Evolutionary conservation across 2,797 vertebrate species (phyloP), one percentile per base, ranked within the genome.

Genomic region (Xerus rutilus): DNA sequence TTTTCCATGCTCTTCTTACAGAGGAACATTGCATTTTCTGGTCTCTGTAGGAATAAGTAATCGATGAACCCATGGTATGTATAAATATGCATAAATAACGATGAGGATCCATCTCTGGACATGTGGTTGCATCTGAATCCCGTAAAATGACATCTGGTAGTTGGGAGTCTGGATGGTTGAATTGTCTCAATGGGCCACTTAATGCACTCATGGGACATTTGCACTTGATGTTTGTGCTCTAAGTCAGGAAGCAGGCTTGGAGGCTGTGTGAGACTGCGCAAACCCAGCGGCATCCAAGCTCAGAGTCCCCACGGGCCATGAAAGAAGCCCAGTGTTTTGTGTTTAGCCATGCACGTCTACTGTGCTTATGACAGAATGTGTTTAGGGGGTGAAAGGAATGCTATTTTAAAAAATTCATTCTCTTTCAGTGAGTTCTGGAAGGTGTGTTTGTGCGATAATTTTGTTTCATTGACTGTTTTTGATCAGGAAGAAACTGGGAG

Each of bases 401-500:
- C 21, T 30, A 30, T 65, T 69, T 96, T 93, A 49, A 39, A 76
- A 78, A 70, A 45, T 25, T 14, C 54, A 20, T 84, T 95, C 64
- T 73, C 14, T 43, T 35, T 43, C 77, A n/a, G 39, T 64, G 17
- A 10, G 3, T 8, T 92, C 52, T 79, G 23, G 45, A 45, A 93
- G 32, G 43, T 82, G 28, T 30, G 3, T 52, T 85, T 65, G 45
- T 81, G 32, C 90, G 72, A 73, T 79, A 95, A 78, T 30, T 86
- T 20, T 45, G 43, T 76, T 90, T 96, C 7, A 12, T 32, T 67
- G 83, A 30, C 57, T 87, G 15, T 62, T 14, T 89, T 89, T 97
- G 86, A 84, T 84, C 54, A 81, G 86, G 32, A 94, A 85, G 23
- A 77, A 15, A 57, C 17, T 92, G 35, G 21, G 23, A 90, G 69